These are phyloP conservation scores for Nephrotoma guestfalica DNA, from an alignment of 2,888 invertebrate genomes.

Conservation along the genomic window DNA sequence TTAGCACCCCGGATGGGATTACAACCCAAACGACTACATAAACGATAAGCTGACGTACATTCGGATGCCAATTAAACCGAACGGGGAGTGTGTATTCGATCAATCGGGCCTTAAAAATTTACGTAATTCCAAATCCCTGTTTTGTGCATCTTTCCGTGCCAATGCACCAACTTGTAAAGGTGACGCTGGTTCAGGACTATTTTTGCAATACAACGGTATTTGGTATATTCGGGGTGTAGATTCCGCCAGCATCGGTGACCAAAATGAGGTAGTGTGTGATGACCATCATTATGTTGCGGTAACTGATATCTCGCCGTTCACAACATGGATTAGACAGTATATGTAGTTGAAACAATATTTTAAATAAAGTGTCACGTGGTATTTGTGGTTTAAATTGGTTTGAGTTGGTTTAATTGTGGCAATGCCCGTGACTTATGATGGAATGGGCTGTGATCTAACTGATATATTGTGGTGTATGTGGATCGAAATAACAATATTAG, in stretches of 20 bases:
- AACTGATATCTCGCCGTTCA: constrained; percentile 42
- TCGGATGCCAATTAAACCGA: constrained; percentile 43
- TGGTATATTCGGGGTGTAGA: constrained; percentile 40
- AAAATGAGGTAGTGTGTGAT: constrained; percentile 42
- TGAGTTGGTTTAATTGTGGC: too few relatives aligned
- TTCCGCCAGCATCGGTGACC: constrained; percentile 41
- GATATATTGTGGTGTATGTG: too few relatives aligned
- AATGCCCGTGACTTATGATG: too few relatives aligned
- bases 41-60: constrained; percentile 42
- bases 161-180: constrained; percentile 26
- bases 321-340: constrained; percentile 34
- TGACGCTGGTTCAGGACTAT: constrained; percentile 32
- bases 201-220: constrained; percentile 23
- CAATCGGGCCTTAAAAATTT: background rate
- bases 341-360: background rate
- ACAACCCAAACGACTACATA: constrained; percentile 28
- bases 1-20: background rate
- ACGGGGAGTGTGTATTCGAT: constrained; percentile 39
- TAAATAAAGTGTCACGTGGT: too few relatives aligned
- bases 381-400: too few relatives aligned
- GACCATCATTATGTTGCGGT: constrained; percentile 44
- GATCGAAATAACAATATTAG: too few relatives aligned
- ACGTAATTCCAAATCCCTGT: background rate
- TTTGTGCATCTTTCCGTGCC: constrained; percentile 8
- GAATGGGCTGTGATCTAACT: too few relatives aligned